Evolutionary conservation across 2,797 vertebrate species (phyloP), one percentile per base, ranked within the genome.

Genomic region (Thamnophis elegans): DNA sequence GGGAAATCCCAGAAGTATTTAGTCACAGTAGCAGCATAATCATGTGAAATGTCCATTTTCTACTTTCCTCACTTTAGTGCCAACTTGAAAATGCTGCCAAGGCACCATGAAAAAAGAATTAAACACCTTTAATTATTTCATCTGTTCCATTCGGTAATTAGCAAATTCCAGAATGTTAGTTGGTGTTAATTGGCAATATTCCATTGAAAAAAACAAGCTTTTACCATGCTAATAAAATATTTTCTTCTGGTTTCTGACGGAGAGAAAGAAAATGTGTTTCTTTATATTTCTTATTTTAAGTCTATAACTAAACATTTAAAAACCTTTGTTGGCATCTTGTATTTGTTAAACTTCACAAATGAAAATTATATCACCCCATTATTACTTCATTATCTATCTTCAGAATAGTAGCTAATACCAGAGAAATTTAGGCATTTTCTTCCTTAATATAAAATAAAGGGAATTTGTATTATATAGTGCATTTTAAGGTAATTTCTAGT

Each of bases 101-200:
- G 65, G 32, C 56, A 82, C 86, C 65, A 62, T 88, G 60, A n/a
- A 68, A 88, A 91, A 87, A 58, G 88, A 58, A 53, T 28, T 47
- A 82, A 91, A 82, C 65, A 85, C 47, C 86, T 93, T 88, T 91
- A 93, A 91, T 93, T 88, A 93, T 93, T 91, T 82, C 89, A 91
- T 93, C 92, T 93, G 92, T 91, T 93, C 89, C 65, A 91, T 58
- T 93, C 56, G 60, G 53, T 90, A 93, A 93, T 91, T 93, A 91
- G 82, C 59, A 91, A 88, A 88, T 93, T 91, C 89, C 56, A 42
- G 65, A 91, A 91, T 68, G 28, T 88, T 32, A 91, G 47, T 88
- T 91, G 85, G 85, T 91, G 65, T 93, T 90, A 88, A 93, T 85
- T 91, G 86, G 89, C 62, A 93, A 28, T 26, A 22, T 28, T 91